Evolutionary conservation across 2,113 vertebrate genomes (phyloP).

Genomic region (Raphicerus campestris): DNA sequence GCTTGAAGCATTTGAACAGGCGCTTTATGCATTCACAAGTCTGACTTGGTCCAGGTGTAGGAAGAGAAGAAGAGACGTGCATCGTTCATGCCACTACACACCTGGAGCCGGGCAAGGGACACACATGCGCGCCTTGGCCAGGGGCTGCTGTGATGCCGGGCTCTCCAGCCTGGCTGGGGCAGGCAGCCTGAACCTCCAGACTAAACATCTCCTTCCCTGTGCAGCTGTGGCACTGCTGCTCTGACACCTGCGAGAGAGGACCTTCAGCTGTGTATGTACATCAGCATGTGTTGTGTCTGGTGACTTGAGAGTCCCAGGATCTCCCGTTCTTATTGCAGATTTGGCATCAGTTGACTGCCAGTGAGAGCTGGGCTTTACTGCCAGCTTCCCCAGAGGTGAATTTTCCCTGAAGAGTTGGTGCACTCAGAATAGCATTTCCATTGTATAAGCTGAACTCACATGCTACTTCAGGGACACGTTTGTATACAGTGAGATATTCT

Average conservation of each 20-base stretch:
- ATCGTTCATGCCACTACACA: background rate
- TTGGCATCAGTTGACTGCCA: background rate
- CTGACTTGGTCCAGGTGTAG: background rate
- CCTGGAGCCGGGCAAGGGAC: background rate
- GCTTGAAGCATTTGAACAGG: background rate
- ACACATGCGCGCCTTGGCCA: background rate
- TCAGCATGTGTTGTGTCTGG: conserved; percentile 49
- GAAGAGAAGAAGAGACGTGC: background rate
- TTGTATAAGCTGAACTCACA: background rate
- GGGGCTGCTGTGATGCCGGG: background rate
- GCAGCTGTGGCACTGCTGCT: conserved; percentile 43
- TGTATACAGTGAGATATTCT: background rate
- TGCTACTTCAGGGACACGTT: background rate
- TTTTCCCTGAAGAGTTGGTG: background rate
- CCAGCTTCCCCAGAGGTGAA: background rate
- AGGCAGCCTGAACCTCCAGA: conserved; percentile 39
- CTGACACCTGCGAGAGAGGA: background rate
- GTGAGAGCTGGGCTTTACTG: background rate
- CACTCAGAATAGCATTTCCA: background rate
- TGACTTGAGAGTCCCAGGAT: background rate
- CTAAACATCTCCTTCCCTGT: conserved; percentile 40
- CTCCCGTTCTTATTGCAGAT: background rate
- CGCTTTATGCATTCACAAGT: background rate
- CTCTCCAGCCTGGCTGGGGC: conserved; percentile 55
- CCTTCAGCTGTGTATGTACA: background rate